Evolutionary conservation across 2,888 invertebrate genomes (phyloP).

Genomic region (Stenoptilia bipunctidactyla): DNA sequence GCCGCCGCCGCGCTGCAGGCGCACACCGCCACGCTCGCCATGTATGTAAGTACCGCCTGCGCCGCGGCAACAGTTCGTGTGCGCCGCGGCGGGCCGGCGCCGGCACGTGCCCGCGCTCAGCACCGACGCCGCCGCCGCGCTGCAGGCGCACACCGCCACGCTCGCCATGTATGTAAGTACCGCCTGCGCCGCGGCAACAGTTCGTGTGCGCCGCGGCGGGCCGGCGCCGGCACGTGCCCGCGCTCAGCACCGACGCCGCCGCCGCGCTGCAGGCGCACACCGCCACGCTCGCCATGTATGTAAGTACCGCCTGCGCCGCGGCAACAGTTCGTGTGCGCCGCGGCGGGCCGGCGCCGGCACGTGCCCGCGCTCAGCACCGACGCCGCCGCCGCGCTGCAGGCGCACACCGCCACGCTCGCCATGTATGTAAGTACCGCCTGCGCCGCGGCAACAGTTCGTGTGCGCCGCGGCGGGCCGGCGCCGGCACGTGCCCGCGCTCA

Average conservation of each 20-base stretch:
- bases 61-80: slow-evolving; percentile 53
- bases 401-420: slow-evolving; percentile 84
- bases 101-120: slow-evolving; percentile 76
- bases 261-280: slow-evolving; percentile 74
- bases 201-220: slow-evolving; percentile 75
- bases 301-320: no score
- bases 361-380: slow-evolving; percentile 74
- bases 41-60: slow-evolving; percentile 75
- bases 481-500: slow-evolving; percentile 75
- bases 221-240: slow-evolving; percentile 74
- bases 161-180: slow-evolving; percentile 82
- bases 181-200: slow-evolving; percentile 18
- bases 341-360: slow-evolving; percentile 69
- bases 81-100: slow-evolving; percentile 71
- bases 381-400: slow-evolving; percentile 59
- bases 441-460: no score
- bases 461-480: slow-evolving; percentile 73
- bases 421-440: slow-evolving; percentile 84
- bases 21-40: slow-evolving; percentile 85
- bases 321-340: slow-evolving; percentile 74
- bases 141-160: slow-evolving; percentile 79
- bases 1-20: slow-evolving; percentile 58
- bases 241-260: slow-evolving; percentile 61
- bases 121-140: slow-evolving; percentile 55
- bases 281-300: slow-evolving; percentile 85